These are phyloP conservation scores for Drosophila funebris DNA, from an alignment of 1,140 invertebrate genomes.

Conservation along the genomic window DNA sequence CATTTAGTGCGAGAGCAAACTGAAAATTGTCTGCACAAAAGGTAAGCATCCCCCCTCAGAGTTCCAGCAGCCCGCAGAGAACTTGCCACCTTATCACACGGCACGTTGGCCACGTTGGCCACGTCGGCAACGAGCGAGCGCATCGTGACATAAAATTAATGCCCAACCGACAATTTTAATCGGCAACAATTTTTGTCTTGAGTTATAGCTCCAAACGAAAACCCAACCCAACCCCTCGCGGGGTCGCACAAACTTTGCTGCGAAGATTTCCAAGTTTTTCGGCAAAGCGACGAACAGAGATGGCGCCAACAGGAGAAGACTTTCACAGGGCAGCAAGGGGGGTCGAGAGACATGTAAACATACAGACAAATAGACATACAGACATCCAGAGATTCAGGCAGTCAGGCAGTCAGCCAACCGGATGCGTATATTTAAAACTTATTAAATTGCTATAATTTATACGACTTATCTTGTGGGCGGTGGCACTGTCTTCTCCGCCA, in stretches of 20 bases:
- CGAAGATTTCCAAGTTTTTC: conserved; percentile 71
- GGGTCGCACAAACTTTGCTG: conserved; percentile 61
- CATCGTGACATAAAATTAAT: conserved; percentile 83
- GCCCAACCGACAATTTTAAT: conserved; percentile 83
- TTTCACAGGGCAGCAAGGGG: too few species aligned
- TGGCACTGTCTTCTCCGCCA: conserved; percentile 9
- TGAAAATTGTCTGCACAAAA: conserved; percentile 53
- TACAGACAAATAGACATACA: conserved; percentile 28
- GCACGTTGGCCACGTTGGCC: conserved; percentile 55
- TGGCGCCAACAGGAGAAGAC: too few species aligned
- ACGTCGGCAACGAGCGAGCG: conserved; percentile 41
- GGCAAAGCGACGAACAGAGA: too few species aligned
- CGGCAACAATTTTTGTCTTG: conserved; percentile 81
- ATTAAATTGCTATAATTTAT: conserved; percentile 84
- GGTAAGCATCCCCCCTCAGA: conserved; percentile 11
- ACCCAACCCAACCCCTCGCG: conserved; percentile 2
- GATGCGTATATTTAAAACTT: conserved; percentile 84
- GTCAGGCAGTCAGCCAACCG: conserved; percentile 40
- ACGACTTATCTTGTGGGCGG: conserved; percentile 76
- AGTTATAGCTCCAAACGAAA: conserved; percentile 62
- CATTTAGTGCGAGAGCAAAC: conserved; percentile 71
- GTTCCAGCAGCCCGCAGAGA: background rate
- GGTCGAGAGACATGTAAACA: conserved; percentile 9
- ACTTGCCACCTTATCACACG: conserved; percentile 74
- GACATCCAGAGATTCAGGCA: conserved; percentile 12